A percentile compares a stretch with the other conserved stretches of the same genome.
Evolutionary conservation across 2,113 vertebrate species (phyloP).

Genomic region (Ceratotherium simum): DNA sequence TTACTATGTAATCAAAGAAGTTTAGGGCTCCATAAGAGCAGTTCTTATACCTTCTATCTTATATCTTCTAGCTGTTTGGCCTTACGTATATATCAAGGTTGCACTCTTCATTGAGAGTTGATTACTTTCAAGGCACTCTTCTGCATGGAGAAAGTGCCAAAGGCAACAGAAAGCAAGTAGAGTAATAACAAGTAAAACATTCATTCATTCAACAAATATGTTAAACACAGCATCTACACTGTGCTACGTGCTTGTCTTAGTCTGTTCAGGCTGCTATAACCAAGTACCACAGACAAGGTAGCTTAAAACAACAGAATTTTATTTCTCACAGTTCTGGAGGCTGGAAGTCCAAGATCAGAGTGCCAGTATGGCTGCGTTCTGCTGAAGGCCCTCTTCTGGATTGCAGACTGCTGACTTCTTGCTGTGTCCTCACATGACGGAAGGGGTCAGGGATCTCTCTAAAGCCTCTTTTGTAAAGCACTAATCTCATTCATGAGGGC

Average conservation of each 20-base stretch:
- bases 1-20: neutral
- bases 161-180: neutral
- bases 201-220: neutral
- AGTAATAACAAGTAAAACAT: neutral
- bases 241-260: neutral
- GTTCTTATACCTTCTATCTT: neutral
- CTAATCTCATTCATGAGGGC: neutral
- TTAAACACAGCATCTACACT: neutral
- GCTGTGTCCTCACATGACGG: neutral
- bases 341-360: neutral
- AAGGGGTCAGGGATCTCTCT: neutral
- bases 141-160: neutral
- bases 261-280: neutral
- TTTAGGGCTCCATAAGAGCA: neutral
- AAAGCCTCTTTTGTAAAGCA: neutral
- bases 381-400: neutral
- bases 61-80: neutral
- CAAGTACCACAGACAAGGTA: neutral
- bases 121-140: neutral
- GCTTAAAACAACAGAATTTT: neutral
- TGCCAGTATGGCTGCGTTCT: neutral
- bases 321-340: neutral
- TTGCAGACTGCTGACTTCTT: neutral
- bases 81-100: neutral
- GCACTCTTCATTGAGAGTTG: neutral